These are phyloP conservation scores for Reticulitermes speratus DNA, from an alignment of 1,140 invertebrate genomes.

Conservation along the genomic window DNA sequence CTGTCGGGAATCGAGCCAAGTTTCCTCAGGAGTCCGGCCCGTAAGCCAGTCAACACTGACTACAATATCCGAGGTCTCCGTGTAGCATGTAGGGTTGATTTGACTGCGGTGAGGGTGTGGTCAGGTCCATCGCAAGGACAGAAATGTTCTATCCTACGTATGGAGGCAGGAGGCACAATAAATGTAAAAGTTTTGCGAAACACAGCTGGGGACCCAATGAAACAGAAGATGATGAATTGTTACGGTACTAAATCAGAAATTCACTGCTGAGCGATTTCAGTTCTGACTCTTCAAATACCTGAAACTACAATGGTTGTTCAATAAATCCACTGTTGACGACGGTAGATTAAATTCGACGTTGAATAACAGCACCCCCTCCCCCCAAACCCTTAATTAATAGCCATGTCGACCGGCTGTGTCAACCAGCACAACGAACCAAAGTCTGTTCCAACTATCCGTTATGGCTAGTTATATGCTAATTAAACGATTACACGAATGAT, in stretches of 20 bases:
- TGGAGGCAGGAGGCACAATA: too few relatives aligned
- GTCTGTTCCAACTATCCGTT: neutral
- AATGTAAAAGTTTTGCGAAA: too few relatives aligned
- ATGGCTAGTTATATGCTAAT: constrained; percentile 7
- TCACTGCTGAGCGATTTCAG: neutral
- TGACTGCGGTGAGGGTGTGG: too few relatives aligned
- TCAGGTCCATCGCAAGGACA: too few relatives aligned
- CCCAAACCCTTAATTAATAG: neutral
- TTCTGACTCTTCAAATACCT: neutral
- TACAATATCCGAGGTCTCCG: too few relatives aligned
- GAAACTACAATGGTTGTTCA: neutral
- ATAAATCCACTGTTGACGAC: neutral
- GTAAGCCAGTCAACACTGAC: too few relatives aligned
- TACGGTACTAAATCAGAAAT: neutral
- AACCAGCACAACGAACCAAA: neutral
- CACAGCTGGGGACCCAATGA: too few relatives aligned
- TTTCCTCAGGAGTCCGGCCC: too few relatives aligned
- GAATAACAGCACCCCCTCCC: neutral
- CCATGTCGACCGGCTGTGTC: neutral
- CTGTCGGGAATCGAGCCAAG: too few relatives aligned
- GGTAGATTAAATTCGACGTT: neutral
- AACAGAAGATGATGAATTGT: neutral
- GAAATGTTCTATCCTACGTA: too few relatives aligned
- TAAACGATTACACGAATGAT: constrained; percentile 6
- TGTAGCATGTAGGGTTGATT: too few relatives aligned